Base-by-base conservation (phyloP, 2,888 invertebrate species). In the Lasiommata megera region DNA sequence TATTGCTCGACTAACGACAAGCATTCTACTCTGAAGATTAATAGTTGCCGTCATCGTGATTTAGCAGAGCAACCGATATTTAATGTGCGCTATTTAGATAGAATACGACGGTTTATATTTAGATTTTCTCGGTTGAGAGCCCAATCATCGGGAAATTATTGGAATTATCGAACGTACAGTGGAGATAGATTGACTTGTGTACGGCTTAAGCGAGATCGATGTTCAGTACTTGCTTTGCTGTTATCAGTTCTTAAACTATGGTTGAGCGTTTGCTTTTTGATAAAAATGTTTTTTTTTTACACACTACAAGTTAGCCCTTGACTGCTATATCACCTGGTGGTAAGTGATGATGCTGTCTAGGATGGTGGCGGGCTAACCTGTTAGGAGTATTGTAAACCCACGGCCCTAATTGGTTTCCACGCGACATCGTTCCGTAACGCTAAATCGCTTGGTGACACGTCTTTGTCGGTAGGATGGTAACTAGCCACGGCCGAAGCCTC, bases 1-100 rank as follows among this genome's bases (percentile, higher is more conserved):
- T 89, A 90, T 88, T 87, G 87, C 86, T 73, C 65, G 77, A 70
- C 84, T 88, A 89, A 88, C 88, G 89, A 90, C 89, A 89, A 81
- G 82, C 87, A 82, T 88, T 88, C 88, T 88, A 77, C 80, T 84
- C 66, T 61, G 77, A 83, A 89, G 88, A 90, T 90, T 88, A 88
- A 90, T 90, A 85, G 86, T 88, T 76, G 73, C 73, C 79, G 88
- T 88, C 89, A 81, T 77, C 80, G 81, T 89, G 89, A 90, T 90
- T 90, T 90, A 89, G 87, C 88, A 85, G 87, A 86, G 81, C 85
- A 80, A 81, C 88, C 77, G 83, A 88, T 88, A 89, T 88, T 88
- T 84, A 88, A 89, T 88, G 88, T 82, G 72, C 72, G 77, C 83
- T 84, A 79, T 87, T 88, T 80, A 80, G 84, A 84, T 85, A 81